A percentile compares a stretch with the other conserved stretches of the same genome.
Evolutionary conservation across 2,888 invertebrate genomes (phyloP).

Genomic region (Orthosia incerta): DNA sequence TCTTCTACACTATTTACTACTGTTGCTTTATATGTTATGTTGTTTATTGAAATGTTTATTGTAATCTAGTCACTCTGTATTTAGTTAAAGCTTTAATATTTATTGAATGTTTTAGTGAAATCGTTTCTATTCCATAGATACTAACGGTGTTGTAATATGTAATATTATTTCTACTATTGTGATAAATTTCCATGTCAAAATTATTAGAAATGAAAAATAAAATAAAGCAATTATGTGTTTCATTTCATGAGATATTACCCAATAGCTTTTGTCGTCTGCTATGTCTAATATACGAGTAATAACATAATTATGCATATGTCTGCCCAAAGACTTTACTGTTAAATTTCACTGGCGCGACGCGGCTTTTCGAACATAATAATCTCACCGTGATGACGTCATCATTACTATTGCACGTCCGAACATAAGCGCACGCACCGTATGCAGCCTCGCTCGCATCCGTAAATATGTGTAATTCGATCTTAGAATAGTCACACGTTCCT

Average conservation of each 20-base stretch:
- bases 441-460: no score
- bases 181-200: conserved; percentile 61
- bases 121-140: conserved; percentile 25
- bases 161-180: conserved; percentile 64
- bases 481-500: no score
- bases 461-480: no score
- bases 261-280: background rate
- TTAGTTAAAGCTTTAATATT: conserved; percentile 63
- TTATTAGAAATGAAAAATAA: conserved; percentile 53
- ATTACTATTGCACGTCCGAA: no score
- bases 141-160: conserved; percentile 55
- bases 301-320: background rate
- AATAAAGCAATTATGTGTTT: conserved; percentile 21
- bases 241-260: background rate
- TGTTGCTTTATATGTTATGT: conserved; percentile 52
- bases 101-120: conserved; percentile 51
- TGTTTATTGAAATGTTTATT: conserved; percentile 57
- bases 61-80: conserved; percentile 64
- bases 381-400: no score
- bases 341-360: no score
- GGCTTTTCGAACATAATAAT: no score
- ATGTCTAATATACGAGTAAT: background rate
- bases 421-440: no score
- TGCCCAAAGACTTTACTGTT: background rate
- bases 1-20: conserved; percentile 44